Evolutionary conservation across 2,113 vertebrate species (phyloP), one percentile per base, ranked within the genome.

Genomic region (Zosterops lateralis): DNA sequence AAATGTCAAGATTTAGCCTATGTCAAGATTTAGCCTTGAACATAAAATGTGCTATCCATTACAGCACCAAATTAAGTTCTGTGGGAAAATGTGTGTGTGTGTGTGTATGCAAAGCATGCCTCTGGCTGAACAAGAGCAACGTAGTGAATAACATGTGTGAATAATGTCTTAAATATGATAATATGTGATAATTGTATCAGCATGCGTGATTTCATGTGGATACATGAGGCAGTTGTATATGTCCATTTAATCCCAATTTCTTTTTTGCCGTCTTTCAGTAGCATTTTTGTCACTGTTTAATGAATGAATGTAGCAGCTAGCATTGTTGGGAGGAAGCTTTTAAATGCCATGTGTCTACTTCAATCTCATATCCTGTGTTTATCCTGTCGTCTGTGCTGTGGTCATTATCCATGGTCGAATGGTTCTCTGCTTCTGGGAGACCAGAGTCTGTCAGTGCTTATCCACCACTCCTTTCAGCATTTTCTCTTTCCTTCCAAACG

Each of bases 241-340:
- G 18, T 58, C 26, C 40, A 42, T 91, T 89, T 91, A 93, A 80
- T 38, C 53, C 53, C 9, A 66, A n/a, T 58, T 92, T 81, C 64
- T 47, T 77, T 96, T 95, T 61, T 62, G 31, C 38, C 29, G 14
- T 88, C 62, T 68, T 95, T 86, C 92, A 88, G 67, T 54, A 84
- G 19, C 57, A 67, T 61, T 96, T 97, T 91, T 93, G 76, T 93
- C 71, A 92, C 82, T 93, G 51, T 87, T 96, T 87, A 96, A 91
- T 78, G 95, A 97, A 96, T 85, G 80, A 74, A 96, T 70, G 73
- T 85, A 84, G 70, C 80, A 93, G 38, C 71, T 50, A 74, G 22
- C 77, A 68, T 95, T 89, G 88, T 72, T 68, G 73, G 67, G 76
- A 92, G 78, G 73, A 80, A 56, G 48, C 88, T 96, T 96, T 94